Evolutionary conservation across 2,888 invertebrate genomes (phyloP).

Genomic region (Athetis lepigone): DNA sequence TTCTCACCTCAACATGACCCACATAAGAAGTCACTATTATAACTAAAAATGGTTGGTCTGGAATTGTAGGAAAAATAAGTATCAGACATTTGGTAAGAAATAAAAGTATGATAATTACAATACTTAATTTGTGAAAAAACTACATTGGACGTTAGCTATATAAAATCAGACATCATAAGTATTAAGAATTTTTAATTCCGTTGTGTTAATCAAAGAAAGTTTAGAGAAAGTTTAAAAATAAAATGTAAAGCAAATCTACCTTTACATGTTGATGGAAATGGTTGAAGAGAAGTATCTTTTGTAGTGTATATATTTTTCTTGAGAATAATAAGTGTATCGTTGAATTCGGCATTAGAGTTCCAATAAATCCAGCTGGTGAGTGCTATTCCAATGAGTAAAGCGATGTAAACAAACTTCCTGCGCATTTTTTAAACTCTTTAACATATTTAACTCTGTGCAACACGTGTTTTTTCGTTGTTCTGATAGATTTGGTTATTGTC

Average conservation of each 20-base stretch:
- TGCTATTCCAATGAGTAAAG: slow-evolving; percentile 64
- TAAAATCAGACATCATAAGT: no score
- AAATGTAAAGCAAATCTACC: slow-evolving; percentile 52
- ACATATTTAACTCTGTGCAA: neutral
- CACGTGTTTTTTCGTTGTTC: neutral
- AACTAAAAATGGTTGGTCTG: slow-evolving; percentile 76
- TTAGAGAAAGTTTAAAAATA: no score
- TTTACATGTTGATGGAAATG: slow-evolving; percentile 68
- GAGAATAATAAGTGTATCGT: slow-evolving; percentile 65
- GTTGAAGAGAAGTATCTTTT: slow-evolving; percentile 67
- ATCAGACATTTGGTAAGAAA: neutral
- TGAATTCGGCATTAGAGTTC: slow-evolving; percentile 72
- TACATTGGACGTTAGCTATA: no score
- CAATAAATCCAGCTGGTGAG: slow-evolving; percentile 78
- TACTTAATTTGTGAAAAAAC: no score
- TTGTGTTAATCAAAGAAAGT: no score
- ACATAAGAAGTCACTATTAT: slow-evolving; percentile 94
- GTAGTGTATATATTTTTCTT: slow-evolving; percentile 66
- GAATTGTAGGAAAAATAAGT: slow-evolving; percentile 47
- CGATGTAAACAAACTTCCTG: slow-evolving; percentile 50
- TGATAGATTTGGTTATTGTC: neutral
- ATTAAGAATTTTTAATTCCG: no score
- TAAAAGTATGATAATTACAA: neutral
- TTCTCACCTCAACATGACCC: slow-evolving; percentile 92
- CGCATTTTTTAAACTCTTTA: slow-evolving; percentile 32